phyloP scores from a whole-genome alignment of 2,797 vertebrate species.

The Phoebastria nigripes region DNA sequence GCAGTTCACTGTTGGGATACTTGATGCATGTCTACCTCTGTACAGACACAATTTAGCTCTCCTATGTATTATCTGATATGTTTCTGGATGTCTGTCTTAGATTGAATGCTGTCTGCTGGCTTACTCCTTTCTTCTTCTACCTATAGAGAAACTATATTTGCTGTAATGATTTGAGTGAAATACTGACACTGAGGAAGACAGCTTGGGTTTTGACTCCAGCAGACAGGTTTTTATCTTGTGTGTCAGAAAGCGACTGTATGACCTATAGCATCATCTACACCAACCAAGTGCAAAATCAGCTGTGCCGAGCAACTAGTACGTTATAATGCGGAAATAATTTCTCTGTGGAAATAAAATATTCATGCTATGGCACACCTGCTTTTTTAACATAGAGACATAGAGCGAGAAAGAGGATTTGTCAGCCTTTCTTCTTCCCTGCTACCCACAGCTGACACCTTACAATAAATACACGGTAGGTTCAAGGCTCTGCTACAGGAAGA shows the following conservation, averaged over 20 bases:
- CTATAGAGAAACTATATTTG: not conserved
- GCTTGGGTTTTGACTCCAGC: not conserved
- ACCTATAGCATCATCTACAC: constrained; percentile 2
- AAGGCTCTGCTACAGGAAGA: not conserved
- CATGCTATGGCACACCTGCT: not conserved
- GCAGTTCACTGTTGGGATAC: not conserved
- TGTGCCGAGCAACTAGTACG: not conserved
- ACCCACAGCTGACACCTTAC: not conserved
- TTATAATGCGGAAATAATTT: constrained; percentile 8
- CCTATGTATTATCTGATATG: not conserved
- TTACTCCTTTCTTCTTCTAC: not conserved
- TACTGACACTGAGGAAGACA: not conserved
- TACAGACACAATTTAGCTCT: not conserved
- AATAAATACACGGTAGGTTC: not conserved
- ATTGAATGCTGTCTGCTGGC: not conserved
- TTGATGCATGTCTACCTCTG: not conserved
- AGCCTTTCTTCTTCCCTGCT: not conserved
- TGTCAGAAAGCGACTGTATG: not conserved
- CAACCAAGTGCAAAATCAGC: constrained; percentile 35
- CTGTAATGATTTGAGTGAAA: not conserved
- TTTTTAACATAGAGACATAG: not conserved
- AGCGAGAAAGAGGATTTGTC: not conserved
- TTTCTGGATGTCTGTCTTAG: not conserved
- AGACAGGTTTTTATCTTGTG: not conserved
- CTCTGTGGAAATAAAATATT: constrained; percentile 24